These are phyloP conservation scores for Argya squamiceps DNA, from an alignment of 2,797 vertebrate genomes.

Conservation along the genomic window DNA sequence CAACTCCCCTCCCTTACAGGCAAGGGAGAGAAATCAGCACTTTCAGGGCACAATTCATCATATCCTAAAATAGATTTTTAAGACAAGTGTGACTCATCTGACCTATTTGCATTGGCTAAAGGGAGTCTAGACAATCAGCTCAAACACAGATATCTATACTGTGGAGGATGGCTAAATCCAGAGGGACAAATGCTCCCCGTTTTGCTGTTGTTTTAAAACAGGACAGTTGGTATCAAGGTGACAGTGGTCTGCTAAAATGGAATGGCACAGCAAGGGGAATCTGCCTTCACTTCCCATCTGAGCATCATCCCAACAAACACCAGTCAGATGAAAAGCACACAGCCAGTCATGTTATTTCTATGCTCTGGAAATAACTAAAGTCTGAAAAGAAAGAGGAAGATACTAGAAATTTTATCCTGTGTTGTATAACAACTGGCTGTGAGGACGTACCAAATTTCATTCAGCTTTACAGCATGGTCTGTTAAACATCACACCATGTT, in stretches of 20 bases:
- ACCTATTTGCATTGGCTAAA: conserved; percentile 25
- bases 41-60: conserved; percentile 2
- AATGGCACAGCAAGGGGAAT: not conserved
- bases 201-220: not conserved
- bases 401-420: not conserved
- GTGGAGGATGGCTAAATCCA: not conserved
- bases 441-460: not conserved
- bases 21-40: not conserved
- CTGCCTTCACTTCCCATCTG: not conserved
- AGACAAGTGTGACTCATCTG: conserved; percentile 43
- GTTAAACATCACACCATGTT: not conserved
- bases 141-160: not conserved
- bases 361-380: not conserved
- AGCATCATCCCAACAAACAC: not conserved
- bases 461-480: not conserved
- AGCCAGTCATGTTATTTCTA: not conserved
- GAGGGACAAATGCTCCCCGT: not conserved
- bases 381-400: not conserved
- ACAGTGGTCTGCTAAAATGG: not conserved
- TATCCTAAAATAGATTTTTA: conserved; percentile 1
- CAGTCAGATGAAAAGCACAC: not conserved
- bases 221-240: not conserved
- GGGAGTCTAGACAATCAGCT: conserved; percentile 2
- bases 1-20: not conserved
- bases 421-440: not conserved